Base-by-base conservation (phyloP, 2,797 vertebrate species). In the Molossus molossus region DNA sequence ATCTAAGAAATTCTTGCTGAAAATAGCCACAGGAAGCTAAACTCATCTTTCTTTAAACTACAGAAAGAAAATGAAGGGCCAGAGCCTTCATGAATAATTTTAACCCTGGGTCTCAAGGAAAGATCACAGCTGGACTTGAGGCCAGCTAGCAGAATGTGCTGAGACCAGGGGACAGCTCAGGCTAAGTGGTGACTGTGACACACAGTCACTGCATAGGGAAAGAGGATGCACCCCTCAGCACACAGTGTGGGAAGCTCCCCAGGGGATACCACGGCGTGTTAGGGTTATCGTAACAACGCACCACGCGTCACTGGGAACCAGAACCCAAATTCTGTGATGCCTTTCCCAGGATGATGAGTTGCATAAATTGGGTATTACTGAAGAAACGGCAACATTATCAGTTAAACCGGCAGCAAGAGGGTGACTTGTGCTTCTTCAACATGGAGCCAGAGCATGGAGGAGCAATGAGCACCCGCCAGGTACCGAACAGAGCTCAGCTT, bases 1-100 rank as follows among this genome's bases (percentile, higher is more conserved):
- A 90, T 86, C 29, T 77, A 87, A 95, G 79, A 96, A 80, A 33
- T 80, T 82, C 64, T 92, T 57, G 57, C 73, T 92, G 70, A 95
- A 95, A 91, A 82, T 10, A 75, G 21, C 70, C 37, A n/a, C 94
- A 89, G 55, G 93, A 88, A 96, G 60, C 48, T 62, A 87, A 92
- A 80, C 50, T 90, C 20, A 70, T 94, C 77, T 94, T 92, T 76
- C 88, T 95, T 97, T 91, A 90, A 87, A 87, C 29, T 77, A 67
- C 8, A 94, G 79, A 89, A 83, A 27, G 37, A 96, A 95, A 94
- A 95, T 40, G 58, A 94, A 91, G 65, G 65, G 80, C 76, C 70
- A 94, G 89, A 40, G 40, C 18, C 60, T 89, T 80, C 73, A 83
- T 64, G 95, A 95, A 95, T 92, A 94, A 83, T 50, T 91, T 96